Conservation (phyloP, 2,113 vertebrate species). For the Lophotis ruficrista region DNA sequence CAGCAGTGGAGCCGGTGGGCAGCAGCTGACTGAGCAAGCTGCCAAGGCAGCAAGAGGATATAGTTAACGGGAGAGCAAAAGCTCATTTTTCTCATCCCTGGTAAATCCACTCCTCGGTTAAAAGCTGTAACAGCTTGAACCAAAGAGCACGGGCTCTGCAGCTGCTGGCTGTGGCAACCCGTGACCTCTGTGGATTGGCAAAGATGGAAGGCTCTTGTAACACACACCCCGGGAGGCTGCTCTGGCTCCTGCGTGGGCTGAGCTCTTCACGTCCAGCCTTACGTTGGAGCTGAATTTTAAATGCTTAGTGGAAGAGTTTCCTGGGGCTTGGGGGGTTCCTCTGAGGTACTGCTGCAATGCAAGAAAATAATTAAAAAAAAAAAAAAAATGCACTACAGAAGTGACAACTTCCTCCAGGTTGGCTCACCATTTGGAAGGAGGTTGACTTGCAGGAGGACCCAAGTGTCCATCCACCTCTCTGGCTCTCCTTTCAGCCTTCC, state of each 20-base stretch:
- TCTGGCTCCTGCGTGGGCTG: neutral
- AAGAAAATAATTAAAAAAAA: neutral
- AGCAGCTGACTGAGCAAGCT: constrained; percentile 58
- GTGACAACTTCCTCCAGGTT: neutral
- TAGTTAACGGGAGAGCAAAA: constrained; percentile 27
- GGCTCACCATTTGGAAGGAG: neutral
- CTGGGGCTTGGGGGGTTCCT: neutral
- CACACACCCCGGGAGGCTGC: neutral
- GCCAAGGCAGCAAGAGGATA: constrained; percentile 42
- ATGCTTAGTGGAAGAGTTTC: neutral
- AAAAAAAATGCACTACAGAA: neutral
- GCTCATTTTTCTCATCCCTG: constrained; percentile 56
- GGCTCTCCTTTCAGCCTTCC: neutral
- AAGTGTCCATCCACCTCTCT: neutral
- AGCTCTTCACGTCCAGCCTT: neutral
- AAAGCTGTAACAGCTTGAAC: constrained; percentile 66
- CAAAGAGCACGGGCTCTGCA: constrained; percentile 34
- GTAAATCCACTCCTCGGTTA: constrained; percentile 44
- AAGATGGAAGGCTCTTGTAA: constrained; percentile 7
- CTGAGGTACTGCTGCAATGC: neutral
- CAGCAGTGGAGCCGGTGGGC: neutral
- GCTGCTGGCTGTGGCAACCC: constrained; percentile 51
- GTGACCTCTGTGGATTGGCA: constrained; percentile 53
- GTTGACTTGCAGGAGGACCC: neutral
- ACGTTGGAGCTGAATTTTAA: neutral